Percentiles rank a stretch among this genome's conserved stretches.
These are phyloP conservation scores for Lycaon pictus DNA, from an alignment of 2,113 vertebrate species.

Conservation along the genomic window DNA sequence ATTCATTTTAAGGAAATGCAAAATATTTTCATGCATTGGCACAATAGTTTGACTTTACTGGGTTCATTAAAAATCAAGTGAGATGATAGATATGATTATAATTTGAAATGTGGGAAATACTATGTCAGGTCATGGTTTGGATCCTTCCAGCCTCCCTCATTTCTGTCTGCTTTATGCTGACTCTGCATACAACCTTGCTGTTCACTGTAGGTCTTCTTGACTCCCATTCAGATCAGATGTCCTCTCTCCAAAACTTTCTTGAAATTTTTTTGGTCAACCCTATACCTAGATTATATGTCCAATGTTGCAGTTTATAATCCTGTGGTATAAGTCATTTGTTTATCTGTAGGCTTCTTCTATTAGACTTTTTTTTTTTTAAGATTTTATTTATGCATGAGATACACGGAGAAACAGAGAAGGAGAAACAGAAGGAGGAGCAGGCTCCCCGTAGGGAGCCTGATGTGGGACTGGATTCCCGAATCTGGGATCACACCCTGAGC, in stretches of 20 bases:
- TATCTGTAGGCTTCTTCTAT: not conserved
- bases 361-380: not conserved
- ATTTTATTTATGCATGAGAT: too few relatives aligned
- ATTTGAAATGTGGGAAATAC: constrained; percentile 48
- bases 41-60: not conserved
- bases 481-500: too few relatives aligned
- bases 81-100: not conserved
- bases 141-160: not conserved
- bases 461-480: too few relatives aligned
- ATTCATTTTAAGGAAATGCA: constrained; percentile 45
- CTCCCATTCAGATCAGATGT: not conserved
- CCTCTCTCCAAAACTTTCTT: not conserved
- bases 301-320: not conserved
- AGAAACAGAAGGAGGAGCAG: too few relatives aligned
- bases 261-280: not conserved
- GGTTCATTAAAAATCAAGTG: constrained; percentile 42
- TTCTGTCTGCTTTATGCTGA: not conserved
- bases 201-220: not conserved
- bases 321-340: not conserved
- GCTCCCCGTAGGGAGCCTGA: too few relatives aligned
- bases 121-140: not conserved
- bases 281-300: not conserved
- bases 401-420: too few relatives aligned
- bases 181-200: not conserved
- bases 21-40: constrained; percentile 52